Percentiles rank a stretch among this genome's conserved stretches.
These are phyloP conservation scores for Stomatorhinus ivindoensis DNA, from an alignment of 2,113 vertebrate species.

Conservation along the genomic window DNA sequence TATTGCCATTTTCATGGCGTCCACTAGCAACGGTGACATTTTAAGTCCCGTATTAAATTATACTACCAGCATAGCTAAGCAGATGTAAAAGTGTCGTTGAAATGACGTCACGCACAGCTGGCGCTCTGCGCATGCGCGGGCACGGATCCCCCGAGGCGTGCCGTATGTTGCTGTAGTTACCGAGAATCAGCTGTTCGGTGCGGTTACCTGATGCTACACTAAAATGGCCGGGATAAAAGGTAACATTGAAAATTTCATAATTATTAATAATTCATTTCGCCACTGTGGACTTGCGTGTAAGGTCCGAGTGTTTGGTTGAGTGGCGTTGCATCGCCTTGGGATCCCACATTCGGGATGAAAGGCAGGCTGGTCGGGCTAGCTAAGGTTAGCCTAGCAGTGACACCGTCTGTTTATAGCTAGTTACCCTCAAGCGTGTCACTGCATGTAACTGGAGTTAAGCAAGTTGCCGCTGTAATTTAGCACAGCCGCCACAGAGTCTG, in stretches of 20 bases:
- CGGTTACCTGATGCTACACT: background rate
- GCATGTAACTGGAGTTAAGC: background rate
- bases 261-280: background rate
- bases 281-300: background rate
- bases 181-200: background rate
- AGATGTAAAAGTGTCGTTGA: background rate
- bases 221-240: conserved; percentile 18
- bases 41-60: background rate
- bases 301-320: background rate
- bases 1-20: background rate
- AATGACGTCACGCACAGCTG: background rate
- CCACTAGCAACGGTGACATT: background rate
- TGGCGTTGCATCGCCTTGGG: background rate
- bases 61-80: background rate
- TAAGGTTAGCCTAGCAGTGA: background rate
- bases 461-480: background rate
- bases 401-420: background rate
- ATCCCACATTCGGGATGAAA: background rate
- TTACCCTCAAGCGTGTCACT: background rate
- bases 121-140: background rate
- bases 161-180: background rate
- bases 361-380: background rate
- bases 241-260: background rate
- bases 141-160: background rate
- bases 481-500: background rate